Base-by-base conservation (phyloP, 2,113 vertebrate genomes). In the Limnothrissa miodon region DNA sequence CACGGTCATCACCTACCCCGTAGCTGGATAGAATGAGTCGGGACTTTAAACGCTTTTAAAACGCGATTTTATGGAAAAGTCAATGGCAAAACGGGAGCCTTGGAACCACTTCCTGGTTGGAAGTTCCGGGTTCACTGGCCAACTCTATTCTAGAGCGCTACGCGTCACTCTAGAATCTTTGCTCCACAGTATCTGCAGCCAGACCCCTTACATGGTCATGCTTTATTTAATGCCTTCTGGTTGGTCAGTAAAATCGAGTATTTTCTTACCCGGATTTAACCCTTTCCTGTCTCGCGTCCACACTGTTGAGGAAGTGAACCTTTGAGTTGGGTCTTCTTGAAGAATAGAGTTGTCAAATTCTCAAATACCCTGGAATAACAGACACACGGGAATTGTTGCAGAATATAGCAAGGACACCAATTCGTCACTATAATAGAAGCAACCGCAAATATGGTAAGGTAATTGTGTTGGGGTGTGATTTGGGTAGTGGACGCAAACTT, bases 231-330 rank as follows among this genome's bases (percentile, higher is more conserved):
- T 74, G 66, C 29, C 13, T 15, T 74, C 66, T 36, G 29, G 36
- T 74, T 74, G 66, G 66, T 74, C 66, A 74, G 66, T 74, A 74
- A 66, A 36, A 74, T 74, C 36, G 66, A 74, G 66, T 74, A 74
- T 74, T 36, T 74, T 36, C 29, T 74, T 74, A 74, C 66, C 66
- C 66, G 66, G 66, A 74, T 74, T 74, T 74, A 74, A 74, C 66
- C 66, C 66, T 74, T 74, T 0, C 66, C 66, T 74, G 29, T 74
- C 66, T 33, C 33, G 66, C 33, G 29, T 74, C 19, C 66, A 17
- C 29, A 74, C 66, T 33, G 33, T 74, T 74, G 66, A 74, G 66
- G 66, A 74, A 74, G 66, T 74, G 66, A 74, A 36, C 36, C 66
- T 74, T 74, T 74, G 66, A 33, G 66, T 36, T 74, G 66, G 66